Conservation (phyloP, 2,797 vertebrate species). For the Urosaurus nigricauda region DNA sequence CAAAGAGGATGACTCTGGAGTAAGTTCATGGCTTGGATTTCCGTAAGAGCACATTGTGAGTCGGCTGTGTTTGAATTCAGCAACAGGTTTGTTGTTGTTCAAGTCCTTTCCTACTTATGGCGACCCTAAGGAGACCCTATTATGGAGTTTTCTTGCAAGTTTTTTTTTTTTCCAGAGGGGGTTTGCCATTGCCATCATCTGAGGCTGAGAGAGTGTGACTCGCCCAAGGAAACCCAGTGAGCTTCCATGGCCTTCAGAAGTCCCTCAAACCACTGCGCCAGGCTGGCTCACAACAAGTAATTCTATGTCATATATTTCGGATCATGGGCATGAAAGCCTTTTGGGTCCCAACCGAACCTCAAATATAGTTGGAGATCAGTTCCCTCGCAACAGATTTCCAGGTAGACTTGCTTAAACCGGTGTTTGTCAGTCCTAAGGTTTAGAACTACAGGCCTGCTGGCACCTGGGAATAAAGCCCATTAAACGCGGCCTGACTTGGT, state of each 20-base stretch:
- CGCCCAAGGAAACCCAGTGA: too few species aligned
- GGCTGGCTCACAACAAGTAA: neutral
- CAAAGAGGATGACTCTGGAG: neutral
- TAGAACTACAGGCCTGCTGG: neutral
- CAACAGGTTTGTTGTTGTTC: too few species aligned
- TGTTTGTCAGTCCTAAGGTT: neutral
- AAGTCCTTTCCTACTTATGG: too few species aligned
- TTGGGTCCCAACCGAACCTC: neutral
- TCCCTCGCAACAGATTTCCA: neutral
- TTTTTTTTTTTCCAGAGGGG: too few species aligned
- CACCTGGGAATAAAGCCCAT: neutral
- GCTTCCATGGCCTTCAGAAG: too few species aligned
- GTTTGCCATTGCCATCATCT: too few species aligned
- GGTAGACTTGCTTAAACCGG: neutral
- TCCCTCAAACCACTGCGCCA: too few species aligned
- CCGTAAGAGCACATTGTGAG: neutral
- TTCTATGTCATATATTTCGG: neutral
- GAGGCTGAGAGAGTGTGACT: too few species aligned
- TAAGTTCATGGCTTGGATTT: neutral
- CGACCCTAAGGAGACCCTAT: too few species aligned
- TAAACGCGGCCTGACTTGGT: neutral
- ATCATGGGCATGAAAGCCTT: neutral
- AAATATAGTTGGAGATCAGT: neutral
- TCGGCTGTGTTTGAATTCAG: neutral
- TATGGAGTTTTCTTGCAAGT: too few species aligned